These are phyloP conservation scores for Lasiurus borealis DNA, from an alignment of 2,113 vertebrate genomes.

Conservation along the genomic window DNA sequence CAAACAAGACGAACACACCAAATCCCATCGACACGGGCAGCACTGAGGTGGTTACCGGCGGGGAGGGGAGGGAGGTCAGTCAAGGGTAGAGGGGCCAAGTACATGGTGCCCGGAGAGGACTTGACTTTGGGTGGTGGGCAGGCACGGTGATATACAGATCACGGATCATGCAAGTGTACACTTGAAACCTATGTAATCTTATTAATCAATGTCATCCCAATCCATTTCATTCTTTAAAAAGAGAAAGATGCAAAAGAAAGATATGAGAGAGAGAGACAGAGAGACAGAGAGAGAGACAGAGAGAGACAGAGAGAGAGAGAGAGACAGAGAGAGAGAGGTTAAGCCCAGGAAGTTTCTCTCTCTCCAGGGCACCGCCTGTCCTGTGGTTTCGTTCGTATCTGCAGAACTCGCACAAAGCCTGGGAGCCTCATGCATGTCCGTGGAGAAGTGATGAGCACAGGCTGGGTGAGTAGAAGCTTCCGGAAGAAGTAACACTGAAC, in stretches of 20 bases:
- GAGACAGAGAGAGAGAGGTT: not conserved
- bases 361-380: not conserved
- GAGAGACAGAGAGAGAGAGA: too few relatives aligned
- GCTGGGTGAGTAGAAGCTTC: not conserved
- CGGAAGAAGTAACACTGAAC: fast-evolving
- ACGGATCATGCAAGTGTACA: not conserved
- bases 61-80: not conserved
- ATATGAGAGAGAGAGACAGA: too few relatives aligned
- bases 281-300: too few relatives aligned
- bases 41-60: not conserved
- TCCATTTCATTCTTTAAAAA: not conserved
- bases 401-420: not conserved
- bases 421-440: fast-evolving
- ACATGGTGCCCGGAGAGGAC: not conserved
- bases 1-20: not conserved
- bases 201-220: not conserved
- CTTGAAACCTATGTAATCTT: not conserved
- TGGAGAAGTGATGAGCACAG: fast-evolving
- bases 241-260: not conserved
- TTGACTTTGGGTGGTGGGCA: not conserved
- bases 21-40: not conserved
- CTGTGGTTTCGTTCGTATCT: not conserved
- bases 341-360: not conserved
- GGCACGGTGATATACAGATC: not conserved
- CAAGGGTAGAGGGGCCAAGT: not conserved